Conservation (phyloP, 2,888 invertebrate genomes). For the Caradrina kadenii region DNA sequence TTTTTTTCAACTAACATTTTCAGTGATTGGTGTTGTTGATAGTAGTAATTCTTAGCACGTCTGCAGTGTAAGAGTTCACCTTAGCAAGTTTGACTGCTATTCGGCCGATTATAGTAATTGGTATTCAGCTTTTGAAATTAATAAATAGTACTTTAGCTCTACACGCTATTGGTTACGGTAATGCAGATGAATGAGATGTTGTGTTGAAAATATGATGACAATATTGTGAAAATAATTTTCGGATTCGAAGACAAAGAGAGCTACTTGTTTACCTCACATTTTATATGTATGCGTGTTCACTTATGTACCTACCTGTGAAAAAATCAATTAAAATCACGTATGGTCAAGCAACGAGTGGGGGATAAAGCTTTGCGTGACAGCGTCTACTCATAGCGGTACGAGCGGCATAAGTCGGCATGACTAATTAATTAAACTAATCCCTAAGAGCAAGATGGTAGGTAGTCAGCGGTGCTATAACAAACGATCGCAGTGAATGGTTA, state of each 20-base stretch:
- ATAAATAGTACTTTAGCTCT: background rate
- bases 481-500: slow-evolving; percentile 60
- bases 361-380: slow-evolving; percentile 58
- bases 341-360: slow-evolving; percentile 29
- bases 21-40: slow-evolving; percentile 70
- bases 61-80: slow-evolving; percentile 40
- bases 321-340: slow-evolving; percentile 42
- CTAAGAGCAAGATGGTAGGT: slow-evolving; percentile 53
- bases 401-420: slow-evolving; percentile 53
- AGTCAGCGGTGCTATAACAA: slow-evolving; percentile 51
- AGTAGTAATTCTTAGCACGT: slow-evolving; percentile 33
- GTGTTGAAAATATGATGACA: slow-evolving; percentile 5
- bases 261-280: background rate
- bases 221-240: slow-evolving; percentile 10
- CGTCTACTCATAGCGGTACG: slow-evolving; percentile 40
- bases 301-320: slow-evolving; percentile 27
- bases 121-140: slow-evolving; percentile 13
- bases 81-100: slow-evolving; percentile 16
- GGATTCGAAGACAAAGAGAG: slow-evolving; percentile 20
- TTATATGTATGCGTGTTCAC: slow-evolving; percentile 39
- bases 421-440: slow-evolving; percentile 64
- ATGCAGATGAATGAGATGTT: background rate
- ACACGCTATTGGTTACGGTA: background rate
- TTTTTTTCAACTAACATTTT: slow-evolving; percentile 69
- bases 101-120: slow-evolving; percentile 8